Conservation (phyloP, 2,797 vertebrate species). For the Astyanax mexicanus region DNA sequence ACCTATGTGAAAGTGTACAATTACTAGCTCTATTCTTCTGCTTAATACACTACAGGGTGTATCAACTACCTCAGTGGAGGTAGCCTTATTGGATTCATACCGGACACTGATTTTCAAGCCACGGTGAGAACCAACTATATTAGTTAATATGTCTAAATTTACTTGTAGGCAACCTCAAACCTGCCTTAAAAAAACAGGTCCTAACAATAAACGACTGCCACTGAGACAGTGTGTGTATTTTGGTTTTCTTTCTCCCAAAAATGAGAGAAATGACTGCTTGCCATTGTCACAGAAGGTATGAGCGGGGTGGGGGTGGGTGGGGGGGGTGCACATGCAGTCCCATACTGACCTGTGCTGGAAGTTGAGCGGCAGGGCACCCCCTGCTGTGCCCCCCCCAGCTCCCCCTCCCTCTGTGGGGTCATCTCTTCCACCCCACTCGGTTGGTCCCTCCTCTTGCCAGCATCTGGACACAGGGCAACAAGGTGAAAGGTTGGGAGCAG, state of each 20-base stretch:
- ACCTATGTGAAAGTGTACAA: no score
- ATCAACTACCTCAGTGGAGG: no score
- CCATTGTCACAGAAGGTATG: constrained; percentile 75
- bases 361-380: constrained; percentile 85
- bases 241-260: constrained; percentile 4
- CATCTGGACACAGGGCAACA: constrained; percentile 87
- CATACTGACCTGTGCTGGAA: constrained; percentile 87
- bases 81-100: no score
- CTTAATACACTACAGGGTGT: no score
- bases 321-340: constrained; percentile 81
- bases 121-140: no score
- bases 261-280: constrained; percentile 52
- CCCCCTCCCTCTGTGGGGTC: constrained; percentile 84
- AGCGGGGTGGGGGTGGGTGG: constrained; percentile 76
- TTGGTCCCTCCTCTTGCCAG: constrained; percentile 84
- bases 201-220: background rate
- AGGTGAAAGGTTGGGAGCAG: constrained; percentile 81
- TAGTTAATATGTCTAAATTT: background rate
- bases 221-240: background rate
- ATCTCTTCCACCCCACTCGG: constrained; percentile 81
- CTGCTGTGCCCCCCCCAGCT: constrained; percentile 83
- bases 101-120: no score
- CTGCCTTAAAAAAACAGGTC: background rate
- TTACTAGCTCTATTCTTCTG: no score
- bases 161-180: background rate